phyloP scores from a whole-genome alignment of 2,797 vertebrate species.

The Moxostoma hubbsi region DNA sequence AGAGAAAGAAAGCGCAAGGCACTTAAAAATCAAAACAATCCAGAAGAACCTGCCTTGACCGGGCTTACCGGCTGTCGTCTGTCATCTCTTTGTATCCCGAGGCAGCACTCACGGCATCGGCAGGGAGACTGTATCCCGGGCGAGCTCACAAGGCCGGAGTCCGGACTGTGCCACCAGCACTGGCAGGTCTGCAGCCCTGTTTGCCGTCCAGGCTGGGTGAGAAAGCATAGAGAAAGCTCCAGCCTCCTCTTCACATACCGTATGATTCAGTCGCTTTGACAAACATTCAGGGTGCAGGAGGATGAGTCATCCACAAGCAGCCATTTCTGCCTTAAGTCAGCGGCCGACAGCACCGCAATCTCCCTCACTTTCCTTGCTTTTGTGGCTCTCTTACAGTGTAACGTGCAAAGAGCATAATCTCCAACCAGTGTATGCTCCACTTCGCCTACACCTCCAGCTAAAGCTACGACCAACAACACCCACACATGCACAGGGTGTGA shows the following conservation, averaged over 20 bases:
- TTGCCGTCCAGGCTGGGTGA: slow-evolving; percentile 25
- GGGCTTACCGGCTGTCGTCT: slow-evolving; percentile 75
- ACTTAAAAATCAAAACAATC: slow-evolving; percentile 47
- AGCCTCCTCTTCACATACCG: slow-evolving; percentile 53
- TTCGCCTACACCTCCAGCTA: slow-evolving; percentile 53
- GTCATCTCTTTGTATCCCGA: slow-evolving; percentile 77
- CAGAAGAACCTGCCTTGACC: slow-evolving; percentile 48
- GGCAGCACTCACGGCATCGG: slow-evolving; percentile 47
- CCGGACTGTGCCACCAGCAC: slow-evolving; percentile 65
- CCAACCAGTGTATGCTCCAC: slow-evolving; percentile 42
- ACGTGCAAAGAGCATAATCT: slow-evolving; percentile 45
- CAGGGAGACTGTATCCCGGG: not conserved
- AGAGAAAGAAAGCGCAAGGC: not conserved
- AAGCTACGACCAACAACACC: slow-evolving; percentile 76
- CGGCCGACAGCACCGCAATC: slow-evolving; percentile 60
- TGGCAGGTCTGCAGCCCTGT: slow-evolving; percentile 44
- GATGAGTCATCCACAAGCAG: slow-evolving; percentile 81
- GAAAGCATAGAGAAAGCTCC: slow-evolving; percentile 53
- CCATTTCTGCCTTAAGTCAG: slow-evolving; percentile 76
- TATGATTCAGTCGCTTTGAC: slow-evolving; percentile 85
- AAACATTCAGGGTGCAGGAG: slow-evolving; percentile 77
- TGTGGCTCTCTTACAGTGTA: slow-evolving; percentile 27
- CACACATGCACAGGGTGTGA: slow-evolving; percentile 67
- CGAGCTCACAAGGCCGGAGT: slow-evolving; percentile 62
- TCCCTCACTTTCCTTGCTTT: slow-evolving; percentile 31